Conservation (phyloP, 2,113 vertebrate genomes). For the Stigmatopora nigra region DNA sequence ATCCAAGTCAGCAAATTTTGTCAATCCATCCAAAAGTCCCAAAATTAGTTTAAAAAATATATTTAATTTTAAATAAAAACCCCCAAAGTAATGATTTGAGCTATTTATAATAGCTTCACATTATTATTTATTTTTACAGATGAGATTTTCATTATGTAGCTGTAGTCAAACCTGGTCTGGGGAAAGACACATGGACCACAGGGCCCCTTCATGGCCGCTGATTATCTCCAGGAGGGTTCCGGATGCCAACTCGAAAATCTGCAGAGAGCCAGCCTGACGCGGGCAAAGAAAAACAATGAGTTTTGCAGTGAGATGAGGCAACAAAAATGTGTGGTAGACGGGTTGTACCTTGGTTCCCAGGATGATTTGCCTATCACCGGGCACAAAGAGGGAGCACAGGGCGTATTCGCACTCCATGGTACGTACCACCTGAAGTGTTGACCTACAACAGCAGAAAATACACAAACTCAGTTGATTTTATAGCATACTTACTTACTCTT, state of each 20-base stretch:
- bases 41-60: no score
- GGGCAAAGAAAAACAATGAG: neutral
- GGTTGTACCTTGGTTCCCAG: conserved; percentile 85
- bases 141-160: neutral
- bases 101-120: no score
- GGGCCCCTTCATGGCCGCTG: conserved; percentile 76
- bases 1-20: no score
- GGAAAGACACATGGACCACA: conserved; percentile 87
- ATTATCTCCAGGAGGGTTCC: conserved; percentile 78
- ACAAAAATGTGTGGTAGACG: neutral
- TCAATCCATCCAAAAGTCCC: no score
- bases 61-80: no score
- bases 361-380: conserved; percentile 89
- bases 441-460: conserved; percentile 52
- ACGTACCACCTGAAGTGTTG: conserved; percentile 89
- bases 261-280: conserved; percentile 82
- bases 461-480: no score
- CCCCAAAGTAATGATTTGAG: no score
- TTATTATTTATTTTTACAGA: no score
- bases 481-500: no score
- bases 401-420: conserved; percentile 92
- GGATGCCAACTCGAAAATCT: conserved; percentile 90
- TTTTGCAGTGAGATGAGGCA: neutral
- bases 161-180: conserved; percentile 84
- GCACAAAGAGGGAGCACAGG: conserved; percentile 88